Evolutionary conservation across 1,140 invertebrate species (phyloP), one percentile per base, ranked within the genome.

Genomic region (Trachymyrmex cornetzi): DNA sequence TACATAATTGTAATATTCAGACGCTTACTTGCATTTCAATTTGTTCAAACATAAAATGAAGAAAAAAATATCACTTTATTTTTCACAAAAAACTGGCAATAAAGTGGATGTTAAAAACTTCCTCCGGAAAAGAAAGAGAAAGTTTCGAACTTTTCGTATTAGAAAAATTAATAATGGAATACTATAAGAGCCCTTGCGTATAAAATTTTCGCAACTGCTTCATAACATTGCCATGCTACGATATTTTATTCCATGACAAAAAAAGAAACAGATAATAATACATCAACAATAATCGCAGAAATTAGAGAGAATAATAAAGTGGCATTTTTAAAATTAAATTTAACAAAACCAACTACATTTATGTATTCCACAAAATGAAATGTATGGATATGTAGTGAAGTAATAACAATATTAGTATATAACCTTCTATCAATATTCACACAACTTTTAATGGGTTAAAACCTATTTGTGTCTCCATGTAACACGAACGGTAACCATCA

Each of bases 361-460:
- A 11, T 48, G 24, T 27, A 50, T 24, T 48, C 14, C 3, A 48
- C 12, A 11, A 61, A 82, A 74, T 34, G 24, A 22, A 48, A 82
- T 24, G 9, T 48, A 55, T 7, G 22, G 2, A 30, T 59, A 74
- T 50, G 48, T 50, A 50, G 30, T 75, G 50, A 84, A 44, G 7
- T 61, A 61, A 82, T 82, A 82, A 75, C 80, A 75, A 82, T 82
- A 82, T 82, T 74, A 50, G 14, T 50, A 50, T 48, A 72, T 30
- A 82, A n/a, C 24, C 12, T 59, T 61, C 38, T 74, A 82, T 71
- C 67, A 53, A 74, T 74, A 84, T 61, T 48, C 66, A 50, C 44
- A n/a, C 55, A 75, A 84, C 57, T 74, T 84, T 84, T 74, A 71
- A 81, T 71, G 66, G 79, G 50, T 38, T 59, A n/a, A 81, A 81